Base-by-base conservation (phyloP, 2,888 invertebrate genomes). In the Barypeithes pellucidus region DNA sequence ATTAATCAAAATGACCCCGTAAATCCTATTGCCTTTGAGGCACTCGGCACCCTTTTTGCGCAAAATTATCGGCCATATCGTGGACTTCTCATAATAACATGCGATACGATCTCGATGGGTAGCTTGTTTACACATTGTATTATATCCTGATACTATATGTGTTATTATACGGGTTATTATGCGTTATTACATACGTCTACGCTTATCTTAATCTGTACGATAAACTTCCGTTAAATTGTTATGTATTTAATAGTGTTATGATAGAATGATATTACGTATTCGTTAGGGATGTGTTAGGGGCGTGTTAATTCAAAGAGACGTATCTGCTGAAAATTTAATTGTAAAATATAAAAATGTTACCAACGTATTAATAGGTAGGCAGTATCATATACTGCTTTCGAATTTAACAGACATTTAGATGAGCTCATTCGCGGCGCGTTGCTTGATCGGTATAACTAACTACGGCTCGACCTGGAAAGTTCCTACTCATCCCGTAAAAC, bases 191-290 rank as follows among this genome's bases (percentile, higher is more conserved):
- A 79, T 78, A 76, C 79, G 59, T 47, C 75, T 47, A 67, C 39
- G 69, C 75, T 81, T 82, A 82, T 82, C 82, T 81, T 78, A 78
- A 83, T 83, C 81, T 79, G 75, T 47, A 43, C 76, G 78, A 79
- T 79, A 81, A 80, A 80, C 81, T 80, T 80, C 81, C 81, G 82
- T 81, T 81, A 81, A 81, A 81, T 81, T 79, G 81, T 81, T 54
- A 54, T 33, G 12, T 54, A 54, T 82, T 79, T 78, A 78, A 80
- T 81, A 81, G 79, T 78, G 79, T 77, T 78, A 80, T 79, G 60
- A 36, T 36, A 8, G 24, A 5, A 29, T 29, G 29, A 29, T 29
- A 29, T 5, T 29, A 2, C 9, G 29, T 29, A 5, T 29, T 29
- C 9, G 9, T 29, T 29, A 7, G 29, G 7, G 29, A 5, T n/a